Evolutionary conservation across 2,113 vertebrate genomes (phyloP).

Genomic region (Trichechus manatus): DNA sequence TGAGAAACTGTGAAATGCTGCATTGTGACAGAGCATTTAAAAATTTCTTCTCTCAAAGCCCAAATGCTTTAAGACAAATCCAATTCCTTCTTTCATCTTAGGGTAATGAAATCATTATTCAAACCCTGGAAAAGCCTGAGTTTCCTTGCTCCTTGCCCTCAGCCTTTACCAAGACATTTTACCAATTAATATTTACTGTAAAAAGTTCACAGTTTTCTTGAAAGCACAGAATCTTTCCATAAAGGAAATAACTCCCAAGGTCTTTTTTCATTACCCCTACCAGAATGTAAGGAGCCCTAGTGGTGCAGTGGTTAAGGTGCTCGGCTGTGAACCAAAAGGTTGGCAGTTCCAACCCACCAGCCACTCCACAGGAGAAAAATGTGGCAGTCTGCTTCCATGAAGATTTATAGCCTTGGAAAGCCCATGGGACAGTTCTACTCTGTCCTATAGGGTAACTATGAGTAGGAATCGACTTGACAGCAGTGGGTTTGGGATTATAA

Average conservation of each 20-base stretch:
- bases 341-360: no score
- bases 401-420: no score
- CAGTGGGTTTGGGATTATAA: no score
- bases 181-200: conserved; percentile 44
- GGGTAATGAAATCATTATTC: conserved; percentile 48
- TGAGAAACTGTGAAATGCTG: conserved; percentile 57
- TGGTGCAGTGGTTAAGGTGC: no score
- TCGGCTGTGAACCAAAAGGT: no score
- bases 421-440: no score
- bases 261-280: conserved; percentile 8
- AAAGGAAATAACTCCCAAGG: conserved; percentile 45
- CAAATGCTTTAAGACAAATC: conserved; percentile 58
- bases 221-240: not conserved
- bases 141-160: conserved; percentile 2
- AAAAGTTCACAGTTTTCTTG: conserved; percentile 50
- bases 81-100: conserved; percentile 59
- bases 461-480: no score
- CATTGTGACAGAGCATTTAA: not conserved
- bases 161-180: conserved; percentile 29
- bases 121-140: conserved; percentile 5
- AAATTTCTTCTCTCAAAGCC: conserved; percentile 19
- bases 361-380: no score
- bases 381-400: no score
- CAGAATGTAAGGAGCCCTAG: not conserved
- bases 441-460: no score